phyloP scores from a whole-genome alignment of 2,797 vertebrate species.

The Coranthus polyacanthus region DNA sequence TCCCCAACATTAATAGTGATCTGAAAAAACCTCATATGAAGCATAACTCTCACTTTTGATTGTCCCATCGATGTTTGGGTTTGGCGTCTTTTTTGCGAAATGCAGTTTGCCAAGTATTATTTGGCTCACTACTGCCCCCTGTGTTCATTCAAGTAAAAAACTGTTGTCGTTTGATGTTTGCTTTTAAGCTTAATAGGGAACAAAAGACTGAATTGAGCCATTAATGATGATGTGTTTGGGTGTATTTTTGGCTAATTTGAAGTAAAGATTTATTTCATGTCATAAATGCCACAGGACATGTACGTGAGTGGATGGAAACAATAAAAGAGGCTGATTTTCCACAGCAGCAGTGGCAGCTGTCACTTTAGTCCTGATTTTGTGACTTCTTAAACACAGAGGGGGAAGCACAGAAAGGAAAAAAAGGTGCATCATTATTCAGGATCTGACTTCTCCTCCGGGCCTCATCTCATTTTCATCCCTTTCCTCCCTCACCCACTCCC shows the following conservation, averaged over 20 bases:
- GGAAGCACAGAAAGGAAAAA: conserved; percentile 5
- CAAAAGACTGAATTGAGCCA: background rate
- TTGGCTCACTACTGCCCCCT: conserved; percentile 27
- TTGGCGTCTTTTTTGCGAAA: background rate
- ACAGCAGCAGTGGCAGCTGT: conserved; percentile 38
- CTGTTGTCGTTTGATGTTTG: too few species aligned
- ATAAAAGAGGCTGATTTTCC: conserved; percentile 43
- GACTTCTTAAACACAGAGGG: conserved; percentile 36
- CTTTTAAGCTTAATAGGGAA: too few species aligned
- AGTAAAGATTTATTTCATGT: conserved; percentile 19
- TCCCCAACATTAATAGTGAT: too few species aligned
- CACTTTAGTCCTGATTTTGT: conserved; percentile 25
- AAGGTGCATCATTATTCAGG: conserved; percentile 64
- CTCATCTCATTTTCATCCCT: conserved; percentile 74
- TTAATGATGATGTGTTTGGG: background rate
- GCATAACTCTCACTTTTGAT: too few species aligned
- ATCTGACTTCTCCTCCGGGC: conserved; percentile 73
- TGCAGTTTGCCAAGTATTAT: too few species aligned
- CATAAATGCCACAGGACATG: conserved; percentile 20
- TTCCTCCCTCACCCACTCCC: conserved; percentile 76
- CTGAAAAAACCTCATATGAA: too few species aligned
- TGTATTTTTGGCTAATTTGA: conserved; percentile 5
- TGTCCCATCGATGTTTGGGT: background rate
- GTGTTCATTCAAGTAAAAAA: background rate
- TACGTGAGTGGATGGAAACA: conserved; percentile 31